Base-by-base conservation (phyloP, 2,888 invertebrate species). In the Schrankia costaestrigalis region DNA sequence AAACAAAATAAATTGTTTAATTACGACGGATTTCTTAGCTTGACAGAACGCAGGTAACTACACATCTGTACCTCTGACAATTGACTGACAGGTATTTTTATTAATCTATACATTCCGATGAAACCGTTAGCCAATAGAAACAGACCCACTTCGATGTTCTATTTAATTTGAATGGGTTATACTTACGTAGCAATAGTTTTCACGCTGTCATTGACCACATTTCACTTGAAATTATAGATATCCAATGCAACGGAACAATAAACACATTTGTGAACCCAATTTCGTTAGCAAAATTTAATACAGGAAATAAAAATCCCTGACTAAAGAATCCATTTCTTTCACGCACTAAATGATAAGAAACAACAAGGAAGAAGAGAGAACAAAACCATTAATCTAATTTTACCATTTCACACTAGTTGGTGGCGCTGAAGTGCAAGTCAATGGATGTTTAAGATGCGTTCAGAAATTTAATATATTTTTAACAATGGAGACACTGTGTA, bases 191-290 rank as follows among this genome's bases (percentile, higher is more conserved):
- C 73, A 76, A 75, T 64, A 71, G 78, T 78, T 84, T 83, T 81
- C 63, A 83, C 81, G 71, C 76, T 82, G 84, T 85, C 85, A 83
- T 86, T 74, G 71, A 78, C 77, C 84, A 85, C 86, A 86, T 83
- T 85, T 80, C 76, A 77, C 70, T 75, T 57, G 57, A 65, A 71
- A 73, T 59, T 66, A 67, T 56, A 71, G 74, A 74, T 68, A 68
- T 67, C 72, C 70, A 57, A 59, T 64, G 53, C 51, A 68, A 56
- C 62, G 60, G 32, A 54, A 54, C 59, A 62, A 59, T 52, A 48
- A 50, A 65, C 65, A 71, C 67, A 63, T 52, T 47, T 47, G 24
- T 14, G 31, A 46, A 37, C 58, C 59, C 42, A 51, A 56, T 47
- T 53, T 60, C 48, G 55, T 60, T 63, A 58, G 23, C 22, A 40